Evolutionary conservation across 2,888 invertebrate species (phyloP).

Genomic region (Spicauda simplicius): DNA sequence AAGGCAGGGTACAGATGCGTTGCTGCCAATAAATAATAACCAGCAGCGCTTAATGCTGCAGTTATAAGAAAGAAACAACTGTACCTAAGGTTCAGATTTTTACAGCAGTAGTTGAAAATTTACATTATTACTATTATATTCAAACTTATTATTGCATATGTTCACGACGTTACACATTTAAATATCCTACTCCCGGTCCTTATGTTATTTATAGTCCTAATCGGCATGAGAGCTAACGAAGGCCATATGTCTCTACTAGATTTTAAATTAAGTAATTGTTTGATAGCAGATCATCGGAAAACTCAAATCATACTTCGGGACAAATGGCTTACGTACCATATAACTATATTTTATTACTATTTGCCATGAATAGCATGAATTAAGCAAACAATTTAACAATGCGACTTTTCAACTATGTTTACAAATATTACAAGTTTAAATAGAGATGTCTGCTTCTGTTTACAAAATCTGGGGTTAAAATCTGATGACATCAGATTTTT

Average conservation of each 20-base stretch:
- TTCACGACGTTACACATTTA: not conserved
- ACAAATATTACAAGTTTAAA: no score
- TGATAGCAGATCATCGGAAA: slow-evolving; percentile 30
- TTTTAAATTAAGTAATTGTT: slow-evolving; percentile 35
- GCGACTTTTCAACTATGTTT: not conserved
- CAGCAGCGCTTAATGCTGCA: no score
- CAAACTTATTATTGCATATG: not conserved
- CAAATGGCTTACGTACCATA: not conserved
- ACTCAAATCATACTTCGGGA: slow-evolving; percentile 27
- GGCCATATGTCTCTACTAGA: slow-evolving; percentile 23
- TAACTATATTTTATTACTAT: not conserved
- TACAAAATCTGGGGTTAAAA: no score
- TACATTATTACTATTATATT: no score
- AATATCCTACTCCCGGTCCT: not conserved
- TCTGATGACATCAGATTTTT: no score
- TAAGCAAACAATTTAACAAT: not conserved
- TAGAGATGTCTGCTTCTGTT: no score
- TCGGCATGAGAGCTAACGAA: slow-evolving; percentile 22
- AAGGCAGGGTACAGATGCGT: no score
- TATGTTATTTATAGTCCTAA: slow-evolving; percentile 16
- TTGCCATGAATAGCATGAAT: not conserved
- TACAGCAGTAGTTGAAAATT: no score
- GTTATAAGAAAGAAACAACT: no score
- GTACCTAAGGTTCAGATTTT: no score
- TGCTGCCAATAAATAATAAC: no score